Conservation (phyloP, 2,113 vertebrate genomes). For the Coptodon rendalli region DNA sequence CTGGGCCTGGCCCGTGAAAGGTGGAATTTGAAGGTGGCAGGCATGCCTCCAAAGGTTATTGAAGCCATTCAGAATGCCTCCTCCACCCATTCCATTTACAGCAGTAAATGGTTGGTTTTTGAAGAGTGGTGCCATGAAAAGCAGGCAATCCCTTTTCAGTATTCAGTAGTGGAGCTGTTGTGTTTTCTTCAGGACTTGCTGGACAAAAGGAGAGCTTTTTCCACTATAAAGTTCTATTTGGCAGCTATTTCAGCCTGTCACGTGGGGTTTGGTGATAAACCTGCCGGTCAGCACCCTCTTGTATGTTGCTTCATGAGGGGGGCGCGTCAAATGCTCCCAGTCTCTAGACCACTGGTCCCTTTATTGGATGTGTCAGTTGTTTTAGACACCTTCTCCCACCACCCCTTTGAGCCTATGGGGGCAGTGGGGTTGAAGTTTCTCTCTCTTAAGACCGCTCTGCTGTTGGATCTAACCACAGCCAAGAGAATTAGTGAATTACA, state of each 20-base stretch:
- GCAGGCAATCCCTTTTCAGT: neutral
- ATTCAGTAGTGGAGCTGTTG: neutral
- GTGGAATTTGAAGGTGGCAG: neutral
- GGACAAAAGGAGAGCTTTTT: too few species aligned
- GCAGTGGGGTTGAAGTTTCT: neutral
- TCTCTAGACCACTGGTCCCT: too few species aligned
- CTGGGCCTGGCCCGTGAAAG: neutral
- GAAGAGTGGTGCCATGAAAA: neutral
- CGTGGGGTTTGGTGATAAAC: too few species aligned
- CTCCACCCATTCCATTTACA: neutral
- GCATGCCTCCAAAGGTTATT: neutral
- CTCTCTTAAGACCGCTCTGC: neutral
- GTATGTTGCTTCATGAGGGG: too few species aligned
- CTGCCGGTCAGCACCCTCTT: too few species aligned
- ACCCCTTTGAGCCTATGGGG: too few species aligned
- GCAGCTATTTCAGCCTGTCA: too few species aligned
- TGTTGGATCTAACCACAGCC: neutral
- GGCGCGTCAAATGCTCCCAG: fast-evolving
- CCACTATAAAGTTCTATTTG: too few species aligned
- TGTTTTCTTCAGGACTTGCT: too few species aligned
- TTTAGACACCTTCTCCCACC: too few species aligned
- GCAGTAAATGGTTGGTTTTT: neutral
- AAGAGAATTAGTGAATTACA: neutral
- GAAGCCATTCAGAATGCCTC: neutral
- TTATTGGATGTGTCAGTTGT: too few species aligned